A percentile compares a stretch with the other conserved stretches of the same genome.
Evolutionary conservation across 2,888 invertebrate genomes (phyloP).

Genomic region (Eulithis testata): DNA sequence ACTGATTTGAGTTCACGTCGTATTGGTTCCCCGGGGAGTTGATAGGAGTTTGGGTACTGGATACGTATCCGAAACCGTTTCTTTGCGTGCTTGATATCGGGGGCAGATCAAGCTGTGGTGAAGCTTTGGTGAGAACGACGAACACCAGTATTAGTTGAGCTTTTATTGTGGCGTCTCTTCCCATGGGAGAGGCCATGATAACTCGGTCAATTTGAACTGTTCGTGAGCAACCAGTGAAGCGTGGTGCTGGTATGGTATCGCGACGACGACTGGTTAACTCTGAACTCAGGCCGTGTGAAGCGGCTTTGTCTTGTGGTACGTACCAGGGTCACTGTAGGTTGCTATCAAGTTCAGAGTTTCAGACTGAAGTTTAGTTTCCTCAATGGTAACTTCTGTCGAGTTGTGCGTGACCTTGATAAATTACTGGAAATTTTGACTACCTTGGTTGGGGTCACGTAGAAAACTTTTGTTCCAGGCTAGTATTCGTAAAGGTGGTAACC

Average conservation of each 20-base stretch:
- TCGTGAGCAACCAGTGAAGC: conserved; percentile 52
- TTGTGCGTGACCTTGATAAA: background rate
- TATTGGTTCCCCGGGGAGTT: conserved; percentile 76
- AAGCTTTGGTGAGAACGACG: conserved; percentile 47
- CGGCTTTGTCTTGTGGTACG: conserved; percentile 58
- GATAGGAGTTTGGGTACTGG: conserved; percentile 69
- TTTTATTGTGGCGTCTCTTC: conserved; percentile 37
- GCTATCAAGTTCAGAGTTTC: conserved; percentile 42
- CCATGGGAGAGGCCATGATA: conserved; percentile 64
- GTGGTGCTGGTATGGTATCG: conserved; percentile 72
- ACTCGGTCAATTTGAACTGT: conserved; percentile 39
- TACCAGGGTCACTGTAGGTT: conserved; percentile 39
- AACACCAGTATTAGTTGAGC: conserved; percentile 58
- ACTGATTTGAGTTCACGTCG: conserved; percentile 62
- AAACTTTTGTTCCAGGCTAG: no score
- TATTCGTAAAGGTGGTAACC: no score
- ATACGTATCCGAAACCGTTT: conserved; percentile 65
- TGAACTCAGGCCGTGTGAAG: conserved; percentile 76
- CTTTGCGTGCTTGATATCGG: conserved; percentile 71
- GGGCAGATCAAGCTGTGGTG: conserved; percentile 84
- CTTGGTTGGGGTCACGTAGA: no score
- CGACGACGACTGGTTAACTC: conserved; percentile 69
- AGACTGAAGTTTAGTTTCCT: conserved; percentile 20
- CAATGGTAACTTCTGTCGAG: background rate
- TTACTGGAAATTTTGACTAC: no score